Base-by-base conservation (phyloP, 2,888 invertebrate genomes). In the Trichopoda pennipes region DNA sequence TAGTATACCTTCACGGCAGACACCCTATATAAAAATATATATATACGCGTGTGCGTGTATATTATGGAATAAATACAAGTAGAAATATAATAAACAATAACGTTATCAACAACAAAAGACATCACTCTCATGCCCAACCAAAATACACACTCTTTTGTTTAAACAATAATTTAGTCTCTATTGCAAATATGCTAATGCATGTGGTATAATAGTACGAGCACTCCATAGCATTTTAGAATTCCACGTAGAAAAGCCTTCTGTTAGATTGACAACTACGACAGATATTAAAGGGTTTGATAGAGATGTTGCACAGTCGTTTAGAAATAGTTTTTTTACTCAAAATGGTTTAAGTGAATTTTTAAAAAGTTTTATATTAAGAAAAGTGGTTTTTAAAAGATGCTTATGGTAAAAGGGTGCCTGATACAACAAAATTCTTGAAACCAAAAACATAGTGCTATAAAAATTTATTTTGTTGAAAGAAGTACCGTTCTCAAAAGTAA, bases 111-210 rank as follows among this genome's bases (percentile, higher is more conserved):
- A 69, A 1, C 14, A 42, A 55, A 17, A 17, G 28, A 19, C 14
- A 68, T 19, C 7, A 28, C 19, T 49, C 28, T 32, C 17, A 44
- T 44, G 38, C 17, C 35, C 19, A 7, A 17, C 8, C 7, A 44
- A 63, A 63, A 44, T 35, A 35, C 4, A 8, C 28, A 28, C 28
- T 1, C 12, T 42, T 23, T 53, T 53, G 12, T 55, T 17, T 19
- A 2, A 55, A 47, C 49, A 44, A 44, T 28, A 44, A 69, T 69
- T 14, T 19, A 28, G 55, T 42, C 23, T 44, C 28, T 44, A 32
- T 44, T 2, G 56, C 17, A 56, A 32, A 69, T 44, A 21, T 69
- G 42, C 55, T 69, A 19, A 69, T 68, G 21, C 44, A 16, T 64
- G 14, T 64, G 14, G 1, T 17, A 49, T 16, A 32, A 42, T 42